A percentile compares a stretch with the other conserved stretches of the same genome.
phyloP scores from a whole-genome alignment of 2,113 vertebrate species.

The Bombycilla garrulus region DNA sequence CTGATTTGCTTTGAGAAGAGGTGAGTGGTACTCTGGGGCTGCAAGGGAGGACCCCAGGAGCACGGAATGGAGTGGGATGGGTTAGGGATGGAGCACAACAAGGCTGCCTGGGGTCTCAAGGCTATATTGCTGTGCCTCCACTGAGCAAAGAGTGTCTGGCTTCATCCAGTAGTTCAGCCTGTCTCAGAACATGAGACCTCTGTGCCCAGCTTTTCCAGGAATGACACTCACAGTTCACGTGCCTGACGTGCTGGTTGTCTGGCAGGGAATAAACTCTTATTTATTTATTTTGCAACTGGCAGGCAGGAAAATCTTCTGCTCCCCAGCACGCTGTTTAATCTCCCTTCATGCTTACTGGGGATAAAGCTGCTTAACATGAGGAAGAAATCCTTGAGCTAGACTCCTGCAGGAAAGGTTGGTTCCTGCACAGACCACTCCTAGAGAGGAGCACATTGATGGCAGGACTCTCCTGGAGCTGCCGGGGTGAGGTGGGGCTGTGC shows the following conservation, averaged over 20 bases:
- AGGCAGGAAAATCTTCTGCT: slow-evolving; percentile 22
- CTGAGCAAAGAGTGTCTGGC: background rate
- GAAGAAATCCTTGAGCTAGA: slow-evolving; percentile 31
- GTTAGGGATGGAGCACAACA: background rate
- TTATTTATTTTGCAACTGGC: background rate
- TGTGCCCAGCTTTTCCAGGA: background rate
- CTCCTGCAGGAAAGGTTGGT: slow-evolving; percentile 16
- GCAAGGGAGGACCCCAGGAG: background rate
- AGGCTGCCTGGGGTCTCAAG: background rate
- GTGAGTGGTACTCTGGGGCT: background rate
- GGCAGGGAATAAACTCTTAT: background rate
- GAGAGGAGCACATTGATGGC: background rate
- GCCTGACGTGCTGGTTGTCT: background rate
- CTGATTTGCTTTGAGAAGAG: background rate
- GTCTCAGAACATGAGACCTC: background rate
- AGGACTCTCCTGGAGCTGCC: background rate
- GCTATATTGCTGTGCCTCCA: background rate
- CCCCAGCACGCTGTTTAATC: slow-evolving; percentile 6
- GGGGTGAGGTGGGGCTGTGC: background rate
- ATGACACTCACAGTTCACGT: background rate
- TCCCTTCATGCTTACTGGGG: background rate
- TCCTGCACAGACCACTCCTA: background rate
- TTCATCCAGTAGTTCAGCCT: background rate
- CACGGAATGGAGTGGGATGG: background rate
- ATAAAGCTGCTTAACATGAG: slow-evolving; percentile 50